Percentiles rank a stretch among this genome's conserved stretches.
Conservation (phyloP, 2,797 vertebrate species). For the Monodelphis domestica region DNA sequence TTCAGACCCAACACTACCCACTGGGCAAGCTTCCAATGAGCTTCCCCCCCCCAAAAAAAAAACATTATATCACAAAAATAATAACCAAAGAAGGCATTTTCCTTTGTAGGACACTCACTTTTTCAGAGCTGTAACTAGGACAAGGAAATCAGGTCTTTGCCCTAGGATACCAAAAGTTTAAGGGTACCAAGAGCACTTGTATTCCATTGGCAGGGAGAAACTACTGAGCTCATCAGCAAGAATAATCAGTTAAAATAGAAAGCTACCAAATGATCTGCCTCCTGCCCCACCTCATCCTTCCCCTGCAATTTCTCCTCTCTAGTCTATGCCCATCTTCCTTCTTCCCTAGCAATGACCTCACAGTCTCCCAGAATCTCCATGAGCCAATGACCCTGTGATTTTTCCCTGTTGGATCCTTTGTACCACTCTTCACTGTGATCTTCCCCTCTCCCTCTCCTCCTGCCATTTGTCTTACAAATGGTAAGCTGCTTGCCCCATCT, state of each 20-base stretch:
- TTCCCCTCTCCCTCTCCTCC: background rate
- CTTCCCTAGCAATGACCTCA: background rate
- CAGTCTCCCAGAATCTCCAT: background rate
- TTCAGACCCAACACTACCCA: background rate
- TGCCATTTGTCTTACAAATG: background rate
- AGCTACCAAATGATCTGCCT: background rate
- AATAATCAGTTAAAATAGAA: background rate
- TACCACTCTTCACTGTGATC: background rate
- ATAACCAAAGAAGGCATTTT: background rate
- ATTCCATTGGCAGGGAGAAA: background rate
- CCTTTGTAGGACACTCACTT: background rate
- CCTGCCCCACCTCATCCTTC: background rate
- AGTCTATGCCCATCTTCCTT: background rate
- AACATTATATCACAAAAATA: background rate
- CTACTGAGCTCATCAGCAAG: background rate
- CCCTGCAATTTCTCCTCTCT: background rate
- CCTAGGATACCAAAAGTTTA: background rate
- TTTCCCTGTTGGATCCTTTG: background rate
- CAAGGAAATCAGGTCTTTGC: background rate
- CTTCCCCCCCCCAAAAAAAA: background rate
- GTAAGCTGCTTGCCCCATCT: background rate
- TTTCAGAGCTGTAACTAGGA: background rate
- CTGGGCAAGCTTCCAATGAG: background rate
- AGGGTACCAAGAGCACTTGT: background rate
- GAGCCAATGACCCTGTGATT: background rate